A percentile compares a stretch with the other conserved stretches of the same genome.
phyloP scores from a whole-genome alignment of 2,113 vertebrate genomes.

The Aspidoscelis tigris region DNA sequence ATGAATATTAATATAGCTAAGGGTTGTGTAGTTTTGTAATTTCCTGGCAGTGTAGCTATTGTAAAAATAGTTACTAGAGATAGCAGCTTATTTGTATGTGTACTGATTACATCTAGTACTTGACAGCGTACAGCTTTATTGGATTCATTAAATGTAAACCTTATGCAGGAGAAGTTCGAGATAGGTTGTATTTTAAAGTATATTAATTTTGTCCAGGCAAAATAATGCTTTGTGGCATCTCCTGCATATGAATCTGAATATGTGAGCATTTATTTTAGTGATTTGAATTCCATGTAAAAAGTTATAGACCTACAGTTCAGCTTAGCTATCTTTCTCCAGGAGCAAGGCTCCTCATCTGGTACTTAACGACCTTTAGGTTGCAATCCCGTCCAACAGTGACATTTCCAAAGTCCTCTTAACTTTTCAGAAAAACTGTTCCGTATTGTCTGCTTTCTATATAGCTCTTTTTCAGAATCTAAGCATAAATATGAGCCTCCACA shows the following conservation, averaged over 20 bases:
- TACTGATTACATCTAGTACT: neutral
- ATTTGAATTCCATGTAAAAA: neutral
- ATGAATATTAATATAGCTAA: neutral
- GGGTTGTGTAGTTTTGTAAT: neutral
- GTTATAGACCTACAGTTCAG: neutral
- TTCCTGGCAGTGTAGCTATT: neutral
- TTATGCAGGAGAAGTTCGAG: neutral
- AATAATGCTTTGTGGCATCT: neutral
- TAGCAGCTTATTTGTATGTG: neutral
- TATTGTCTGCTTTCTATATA: too few relatives aligned
- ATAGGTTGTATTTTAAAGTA: constrained; percentile 12
- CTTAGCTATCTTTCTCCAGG: neutral
- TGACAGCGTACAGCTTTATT: constrained; percentile 15
- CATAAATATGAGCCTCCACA: neutral
- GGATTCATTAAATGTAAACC: constrained; percentile 18
- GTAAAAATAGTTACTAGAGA: constrained; percentile 33
- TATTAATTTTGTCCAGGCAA: neutral
- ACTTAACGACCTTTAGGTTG: neutral
- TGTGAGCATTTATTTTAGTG: too few relatives aligned
- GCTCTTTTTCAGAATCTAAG: neutral
- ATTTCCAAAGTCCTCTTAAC: neutral
- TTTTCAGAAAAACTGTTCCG: neutral
- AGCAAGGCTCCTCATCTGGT: too few relatives aligned
- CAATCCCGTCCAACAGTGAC: neutral
- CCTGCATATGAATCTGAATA: neutral